Conservation (phyloP, 2,113 vertebrate genomes). For the Propithecus coquereli region DNA sequence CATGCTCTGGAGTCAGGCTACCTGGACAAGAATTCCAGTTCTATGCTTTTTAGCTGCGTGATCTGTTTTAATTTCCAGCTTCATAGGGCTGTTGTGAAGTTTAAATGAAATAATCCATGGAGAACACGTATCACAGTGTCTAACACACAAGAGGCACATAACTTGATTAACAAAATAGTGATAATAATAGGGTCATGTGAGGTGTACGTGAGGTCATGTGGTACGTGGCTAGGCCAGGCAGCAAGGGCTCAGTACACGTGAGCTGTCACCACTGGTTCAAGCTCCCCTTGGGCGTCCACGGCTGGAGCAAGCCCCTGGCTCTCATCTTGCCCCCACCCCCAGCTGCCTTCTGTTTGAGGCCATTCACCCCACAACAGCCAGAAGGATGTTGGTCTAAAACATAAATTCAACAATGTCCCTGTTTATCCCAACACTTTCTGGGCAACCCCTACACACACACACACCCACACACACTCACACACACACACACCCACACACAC, state of each 20-base stretch:
- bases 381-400: background rate
- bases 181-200: background rate
- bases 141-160: background rate
- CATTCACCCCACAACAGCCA: background rate
- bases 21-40: background rate
- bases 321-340: background rate
- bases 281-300: background rate
- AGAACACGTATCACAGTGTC: background rate
- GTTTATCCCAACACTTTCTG: background rate
- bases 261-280: background rate
- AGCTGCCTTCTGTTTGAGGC: background rate
- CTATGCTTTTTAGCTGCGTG: background rate
- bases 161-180: background rate
- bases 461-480: too few species aligned
- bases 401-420: background rate
- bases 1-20: background rate
- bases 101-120: background rate
- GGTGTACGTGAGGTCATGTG: accelerated
- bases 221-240: accelerated
- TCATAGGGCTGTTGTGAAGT: background rate
- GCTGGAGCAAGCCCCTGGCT: background rate
- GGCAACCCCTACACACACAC: background rate
- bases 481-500: too few species aligned
- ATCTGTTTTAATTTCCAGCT: background rate
- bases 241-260: background rate